Conservation (phyloP, 2,797 vertebrate species). For the Gouania willdenowi region DNA sequence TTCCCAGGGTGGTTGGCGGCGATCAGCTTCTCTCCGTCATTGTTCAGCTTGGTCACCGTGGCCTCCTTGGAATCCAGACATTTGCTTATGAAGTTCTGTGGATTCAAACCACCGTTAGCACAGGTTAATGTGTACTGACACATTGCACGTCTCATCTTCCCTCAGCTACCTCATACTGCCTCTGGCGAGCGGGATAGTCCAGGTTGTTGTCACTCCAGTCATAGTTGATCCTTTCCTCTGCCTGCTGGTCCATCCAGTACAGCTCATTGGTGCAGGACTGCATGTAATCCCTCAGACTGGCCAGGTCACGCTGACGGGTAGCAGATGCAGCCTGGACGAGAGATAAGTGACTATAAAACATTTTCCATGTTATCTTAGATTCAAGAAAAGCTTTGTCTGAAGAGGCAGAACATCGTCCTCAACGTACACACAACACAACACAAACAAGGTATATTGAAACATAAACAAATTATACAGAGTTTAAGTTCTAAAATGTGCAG, state of each 20-base stretch:
- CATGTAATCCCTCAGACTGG: slow-evolving; percentile 92
- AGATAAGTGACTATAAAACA: no score
- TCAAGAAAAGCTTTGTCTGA: no score
- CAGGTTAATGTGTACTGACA: neutral
- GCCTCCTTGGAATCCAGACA: slow-evolving; percentile 92
- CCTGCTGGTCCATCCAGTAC: slow-evolving; percentile 98
- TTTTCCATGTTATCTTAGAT: no score
- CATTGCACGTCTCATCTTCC: neutral
- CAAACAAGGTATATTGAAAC: no score
- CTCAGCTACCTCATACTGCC: slow-evolving; percentile 87
- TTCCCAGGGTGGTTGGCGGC: slow-evolving; percentile 82
- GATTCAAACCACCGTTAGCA: neutral
- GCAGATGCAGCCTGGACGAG: slow-evolving; percentile 67
- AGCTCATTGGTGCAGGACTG: slow-evolving; percentile 97
- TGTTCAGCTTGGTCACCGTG: slow-evolving; percentile 85
- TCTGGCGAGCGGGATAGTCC: slow-evolving; percentile 89
- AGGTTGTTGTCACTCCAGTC: slow-evolving; percentile 95
- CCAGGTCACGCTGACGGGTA: slow-evolving; percentile 85
- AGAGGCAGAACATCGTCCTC: no score
- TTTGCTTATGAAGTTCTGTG: slow-evolving; percentile 89
- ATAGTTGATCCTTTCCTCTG: slow-evolving; percentile 84
- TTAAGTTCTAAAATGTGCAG: no score
- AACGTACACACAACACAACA: no score
- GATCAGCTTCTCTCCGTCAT: slow-evolving; percentile 85
- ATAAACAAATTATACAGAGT: no score